These are phyloP conservation scores for Epiblema foenella DNA, from an alignment of 2,888 invertebrate species.

Conservation along the genomic window DNA sequence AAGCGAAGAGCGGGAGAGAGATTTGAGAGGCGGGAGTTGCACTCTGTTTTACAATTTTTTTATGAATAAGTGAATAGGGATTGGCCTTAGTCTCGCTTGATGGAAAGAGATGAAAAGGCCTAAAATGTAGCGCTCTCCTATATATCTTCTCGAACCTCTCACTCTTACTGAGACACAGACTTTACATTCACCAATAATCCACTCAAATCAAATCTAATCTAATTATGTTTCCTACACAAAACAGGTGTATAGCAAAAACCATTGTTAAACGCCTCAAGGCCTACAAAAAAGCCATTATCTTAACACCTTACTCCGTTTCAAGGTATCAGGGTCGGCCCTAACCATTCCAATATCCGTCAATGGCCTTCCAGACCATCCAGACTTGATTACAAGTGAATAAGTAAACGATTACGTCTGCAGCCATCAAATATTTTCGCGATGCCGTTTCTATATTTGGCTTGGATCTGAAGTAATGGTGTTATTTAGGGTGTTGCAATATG, in stretches of 20 bases:
- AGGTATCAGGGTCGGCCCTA: not conserved
- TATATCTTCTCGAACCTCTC: too few relatives aligned
- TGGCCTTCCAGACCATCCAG: constrained; percentile 4
- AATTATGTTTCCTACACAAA: too few relatives aligned
- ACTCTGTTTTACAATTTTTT: too few relatives aligned
- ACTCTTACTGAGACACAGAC: too few relatives aligned
- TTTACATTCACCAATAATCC: too few relatives aligned
- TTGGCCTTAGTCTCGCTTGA: too few relatives aligned
- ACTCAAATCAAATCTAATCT: too few relatives aligned
- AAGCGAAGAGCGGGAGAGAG: too few relatives aligned
- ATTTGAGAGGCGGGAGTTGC: too few relatives aligned
- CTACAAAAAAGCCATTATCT: not conserved
- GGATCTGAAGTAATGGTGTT: constrained; percentile 78
- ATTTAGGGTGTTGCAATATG: constrained; percentile 84
- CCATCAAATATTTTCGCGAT: constrained; percentile 81
- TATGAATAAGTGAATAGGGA: too few relatives aligned
- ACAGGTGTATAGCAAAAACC: not conserved
- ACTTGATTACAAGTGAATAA: constrained; percentile 79
- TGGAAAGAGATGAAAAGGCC: too few relatives aligned
- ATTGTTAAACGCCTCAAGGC: not conserved
- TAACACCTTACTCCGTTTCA: not conserved
- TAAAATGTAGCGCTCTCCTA: too few relatives aligned
- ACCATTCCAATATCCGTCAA: constrained; percentile 27
- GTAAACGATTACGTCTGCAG: constrained; percentile 76
- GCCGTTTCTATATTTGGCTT: constrained; percentile 76